phyloP scores from a whole-genome alignment of 2,797 vertebrate species.

The Salarias fasciatus region DNA sequence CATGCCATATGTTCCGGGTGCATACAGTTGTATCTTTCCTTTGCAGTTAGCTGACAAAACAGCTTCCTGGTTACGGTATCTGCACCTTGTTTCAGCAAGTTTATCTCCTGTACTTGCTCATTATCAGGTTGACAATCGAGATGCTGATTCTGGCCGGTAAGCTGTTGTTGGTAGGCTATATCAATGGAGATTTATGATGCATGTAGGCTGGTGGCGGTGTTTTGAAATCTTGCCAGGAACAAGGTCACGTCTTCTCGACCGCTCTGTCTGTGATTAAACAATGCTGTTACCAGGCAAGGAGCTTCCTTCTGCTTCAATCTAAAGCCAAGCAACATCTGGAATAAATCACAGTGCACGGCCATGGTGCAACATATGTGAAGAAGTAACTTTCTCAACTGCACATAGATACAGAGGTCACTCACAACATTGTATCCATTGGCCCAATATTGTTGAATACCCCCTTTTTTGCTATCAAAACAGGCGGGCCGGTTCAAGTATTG shows the following conservation, averaged over 20 bases:
- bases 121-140: slow-evolving; percentile 18
- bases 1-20: background rate
- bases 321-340: slow-evolving; percentile 50
- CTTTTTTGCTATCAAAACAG: too few relatives aligned
- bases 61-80: background rate
- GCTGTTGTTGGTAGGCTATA: background rate
- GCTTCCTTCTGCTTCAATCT: slow-evolving; percentile 19
- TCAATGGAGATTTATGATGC: too few relatives aligned
- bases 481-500: too few relatives aligned
- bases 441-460: too few relatives aligned
- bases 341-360: slow-evolving; percentile 23
- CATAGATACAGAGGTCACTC: too few relatives aligned
- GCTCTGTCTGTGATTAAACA: background rate
- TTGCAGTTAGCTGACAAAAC: slow-evolving; percentile 6
- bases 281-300: slow-evolving; percentile 15
- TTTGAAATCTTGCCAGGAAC: slow-evolving; percentile 22
- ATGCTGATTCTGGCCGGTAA: slow-evolving; percentile 3
- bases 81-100: background rate
- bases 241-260: background rate
- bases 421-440: too few relatives aligned
- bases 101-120: slow-evolving; percentile 24
- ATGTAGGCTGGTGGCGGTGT: too few relatives aligned
- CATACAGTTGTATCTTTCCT: slow-evolving; percentile 4
- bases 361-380: slow-evolving; percentile 11
- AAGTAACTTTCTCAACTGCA: slow-evolving; percentile 6